Percentiles rank a stretch among this genome's conserved stretches.
phyloP scores from a whole-genome alignment of 2,888 invertebrate genomes.

The Troglohyphantes excavatus region DNA sequence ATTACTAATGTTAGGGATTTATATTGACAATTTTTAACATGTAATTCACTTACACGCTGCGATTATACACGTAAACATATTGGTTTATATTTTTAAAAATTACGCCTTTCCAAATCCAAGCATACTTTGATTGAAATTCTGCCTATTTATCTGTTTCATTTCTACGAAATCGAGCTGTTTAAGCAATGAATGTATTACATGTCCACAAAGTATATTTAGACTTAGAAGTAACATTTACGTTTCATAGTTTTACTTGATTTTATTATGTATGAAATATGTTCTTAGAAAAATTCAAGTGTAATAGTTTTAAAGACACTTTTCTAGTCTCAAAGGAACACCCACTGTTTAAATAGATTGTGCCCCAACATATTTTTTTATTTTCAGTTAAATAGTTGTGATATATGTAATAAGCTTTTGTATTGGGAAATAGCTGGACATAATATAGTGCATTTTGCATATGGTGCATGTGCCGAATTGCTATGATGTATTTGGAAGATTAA shows the following conservation, averaged over 20 bases:
- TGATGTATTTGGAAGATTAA: neutral
- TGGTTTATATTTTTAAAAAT: too few relatives aligned
- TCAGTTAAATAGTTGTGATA: neutral
- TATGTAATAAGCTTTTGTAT: neutral
- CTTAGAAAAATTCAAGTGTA: neutral
- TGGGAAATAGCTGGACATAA: neutral
- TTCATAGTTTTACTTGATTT: neutral
- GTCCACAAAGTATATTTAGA: too few relatives aligned
- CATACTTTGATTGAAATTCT: too few relatives aligned
- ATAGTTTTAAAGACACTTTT: slow-evolving; percentile 25
- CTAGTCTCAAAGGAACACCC: slow-evolving; percentile 29
- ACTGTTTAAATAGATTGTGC: neutral
- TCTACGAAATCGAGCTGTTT: too few relatives aligned
- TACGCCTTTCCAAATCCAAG: too few relatives aligned
- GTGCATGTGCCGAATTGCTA: neutral
- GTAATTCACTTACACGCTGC: too few relatives aligned
- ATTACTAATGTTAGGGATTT: too few relatives aligned
- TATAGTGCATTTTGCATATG: neutral
- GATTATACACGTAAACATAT: too few relatives aligned
- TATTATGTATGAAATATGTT: neutral
- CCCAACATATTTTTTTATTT: neutral
- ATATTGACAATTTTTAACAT: too few relatives aligned
- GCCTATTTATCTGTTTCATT: too few relatives aligned
- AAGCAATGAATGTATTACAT: too few relatives aligned
- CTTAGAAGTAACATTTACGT: neutral